phyloP scores from a whole-genome alignment of 2,797 vertebrate genomes.

The Micropoecilia bifurca region DNA sequence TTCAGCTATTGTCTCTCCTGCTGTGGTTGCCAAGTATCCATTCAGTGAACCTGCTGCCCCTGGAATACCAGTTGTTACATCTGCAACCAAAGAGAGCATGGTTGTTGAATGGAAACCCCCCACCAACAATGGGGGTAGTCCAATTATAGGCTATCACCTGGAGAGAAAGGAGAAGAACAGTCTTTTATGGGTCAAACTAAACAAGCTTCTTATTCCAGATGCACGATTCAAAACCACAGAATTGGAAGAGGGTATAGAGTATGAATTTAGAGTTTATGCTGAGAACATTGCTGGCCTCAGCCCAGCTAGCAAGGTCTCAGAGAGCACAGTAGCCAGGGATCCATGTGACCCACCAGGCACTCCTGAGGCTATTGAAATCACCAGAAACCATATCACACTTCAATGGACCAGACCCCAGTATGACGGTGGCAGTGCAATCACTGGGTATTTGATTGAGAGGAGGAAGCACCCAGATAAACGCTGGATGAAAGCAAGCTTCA shows the following conservation, averaged over 20 bases:
- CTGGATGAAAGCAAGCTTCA: constrained; percentile 99
- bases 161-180: constrained; percentile 98
- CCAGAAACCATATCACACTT: constrained; percentile 91
- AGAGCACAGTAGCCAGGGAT: constrained; percentile 91
- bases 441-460: constrained; percentile 94
- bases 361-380: constrained; percentile 93
- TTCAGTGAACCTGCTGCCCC: constrained; percentile 94
- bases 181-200: constrained; percentile 94
- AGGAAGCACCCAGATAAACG: constrained; percentile 94
- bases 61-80: constrained; percentile 88
- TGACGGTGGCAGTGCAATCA: constrained; percentile 95
- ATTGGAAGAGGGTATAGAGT: constrained; percentile 97
- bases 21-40: constrained; percentile 92
- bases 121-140: constrained; percentile 93
- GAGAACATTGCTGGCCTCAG: constrained; percentile 96
- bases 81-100: constrained; percentile 92
- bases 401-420: constrained; percentile 95
- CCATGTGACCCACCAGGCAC: constrained; percentile 95
- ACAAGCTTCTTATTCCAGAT: constrained; percentile 91
- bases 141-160: constrained; percentile 93
- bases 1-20: constrained; percentile 85
- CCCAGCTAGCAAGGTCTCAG: constrained; percentile 92
- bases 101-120: constrained; percentile 94
- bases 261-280: constrained; percentile 97
- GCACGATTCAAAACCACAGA: constrained; percentile 91